phyloP scores from a whole-genome alignment of 2,888 invertebrate genomes.

The Metacarcinus magister region DNA sequence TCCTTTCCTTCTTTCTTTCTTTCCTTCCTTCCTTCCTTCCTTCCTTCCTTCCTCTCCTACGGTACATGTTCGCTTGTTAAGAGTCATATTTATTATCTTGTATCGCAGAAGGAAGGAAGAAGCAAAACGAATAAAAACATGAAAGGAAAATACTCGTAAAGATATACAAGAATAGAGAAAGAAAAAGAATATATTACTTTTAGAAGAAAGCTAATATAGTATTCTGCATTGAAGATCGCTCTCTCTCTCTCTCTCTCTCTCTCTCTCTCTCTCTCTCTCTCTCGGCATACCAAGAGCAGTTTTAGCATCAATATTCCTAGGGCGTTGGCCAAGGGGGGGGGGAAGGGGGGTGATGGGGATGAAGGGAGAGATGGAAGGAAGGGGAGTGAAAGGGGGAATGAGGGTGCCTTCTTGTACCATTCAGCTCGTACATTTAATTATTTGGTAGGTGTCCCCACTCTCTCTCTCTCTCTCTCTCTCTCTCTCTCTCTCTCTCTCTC shows the following conservation, averaged over 20 bases:
- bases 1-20: neutral
- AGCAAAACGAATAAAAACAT: neutral
- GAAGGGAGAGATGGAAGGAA: neutral
- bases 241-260: conserved; percentile 48
- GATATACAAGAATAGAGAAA: neutral
- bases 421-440: conserved; percentile 16
- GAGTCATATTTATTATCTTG: neutral
- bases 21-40: neutral
- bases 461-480: conserved; percentile 2
- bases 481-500: conserved; percentile 17
- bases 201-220: neutral
- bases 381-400: neutral
- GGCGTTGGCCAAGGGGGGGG: neutral
- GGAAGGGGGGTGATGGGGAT: neutral
- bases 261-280: conserved; percentile 41
- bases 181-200: neutral
- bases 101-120: neutral
- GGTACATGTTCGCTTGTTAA: neutral
- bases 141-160: neutral
- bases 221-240: neutral
- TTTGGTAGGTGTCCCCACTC: neutral
- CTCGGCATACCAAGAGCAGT: neutral
- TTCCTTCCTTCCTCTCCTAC: neutral
- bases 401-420: neutral
- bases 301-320: neutral